These are phyloP conservation scores for Seladonia tumulorum DNA, from an alignment of 2,888 invertebrate genomes.

Conservation along the genomic window DNA sequence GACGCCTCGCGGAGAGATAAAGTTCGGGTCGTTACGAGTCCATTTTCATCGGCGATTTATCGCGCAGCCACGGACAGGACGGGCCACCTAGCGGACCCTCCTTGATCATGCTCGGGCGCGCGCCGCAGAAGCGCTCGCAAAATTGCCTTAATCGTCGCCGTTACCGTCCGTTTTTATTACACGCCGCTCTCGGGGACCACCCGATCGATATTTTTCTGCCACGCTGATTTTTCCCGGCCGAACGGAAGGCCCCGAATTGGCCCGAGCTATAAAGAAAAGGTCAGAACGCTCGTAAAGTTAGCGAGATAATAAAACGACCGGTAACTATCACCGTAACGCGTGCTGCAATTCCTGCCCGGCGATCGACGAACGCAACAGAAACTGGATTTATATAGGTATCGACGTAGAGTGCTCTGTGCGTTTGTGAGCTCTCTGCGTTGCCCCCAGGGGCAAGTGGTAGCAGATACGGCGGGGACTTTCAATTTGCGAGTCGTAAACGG, in stretches of 20 bases:
- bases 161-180: slow-evolving; percentile 27
- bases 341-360: slow-evolving; percentile 42
- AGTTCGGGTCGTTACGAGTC: slow-evolving; percentile 9
- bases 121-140: background rate
- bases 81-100: slow-evolving; percentile 32
- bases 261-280: slow-evolving; percentile 65
- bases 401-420: background rate
- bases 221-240: background rate
- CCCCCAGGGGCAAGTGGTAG: background rate
- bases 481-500: background rate
- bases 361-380: background rate
- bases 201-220: slow-evolving; percentile 10
- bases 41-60: slow-evolving; percentile 34
- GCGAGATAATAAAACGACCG: slow-evolving; percentile 70
- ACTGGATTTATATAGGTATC: background rate
- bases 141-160: slow-evolving; percentile 27
- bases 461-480: background rate
- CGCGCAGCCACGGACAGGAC: background rate
- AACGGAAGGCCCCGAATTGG: slow-evolving; percentile 58
- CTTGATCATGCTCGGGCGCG: background rate
- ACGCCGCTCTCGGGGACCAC: slow-evolving; percentile 15
- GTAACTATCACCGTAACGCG: slow-evolving; percentile 59
- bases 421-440: background rate
- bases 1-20: slow-evolving; percentile 13
- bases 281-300: slow-evolving; percentile 73